Base-by-base conservation (phyloP, 2,797 vertebrate genomes). In the Dermochelys coriacea region DNA sequence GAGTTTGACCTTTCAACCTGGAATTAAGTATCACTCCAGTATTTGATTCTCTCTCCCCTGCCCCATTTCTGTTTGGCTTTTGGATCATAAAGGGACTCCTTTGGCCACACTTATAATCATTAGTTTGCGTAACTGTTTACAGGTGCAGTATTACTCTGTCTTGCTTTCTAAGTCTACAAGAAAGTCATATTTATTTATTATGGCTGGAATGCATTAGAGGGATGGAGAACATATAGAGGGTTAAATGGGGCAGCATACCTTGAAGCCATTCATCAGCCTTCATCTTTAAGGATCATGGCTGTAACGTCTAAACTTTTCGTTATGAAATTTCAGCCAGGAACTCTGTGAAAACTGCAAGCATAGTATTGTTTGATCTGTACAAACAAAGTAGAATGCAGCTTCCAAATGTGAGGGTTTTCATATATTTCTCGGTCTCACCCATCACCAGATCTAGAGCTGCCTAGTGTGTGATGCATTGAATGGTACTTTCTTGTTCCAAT, bases 41-140 rank as follows among this genome's bases (percentile, higher is more conserved):
- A 93, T 90, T 74, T 71, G 91, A 89, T 93, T 94, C 92, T 68
- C 91, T 68, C 75, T 29, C 21, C 59, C 45, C 27, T 5, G 3
- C 51, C 79, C 51, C 57, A 85, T 74, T 15, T 92, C 93, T 88
- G 37, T 75, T 80, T 82, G 41, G 41, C 0, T 86, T 84, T 94
- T 86, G 90, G 89, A 90, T 93, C 86, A 95, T 87, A 93, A 91
- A 96, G 86, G 88, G 92, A 94, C 86, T 93, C 91, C 45, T 95
- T 93, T 83, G 93, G 84, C 88, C 86, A 79, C 84, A 45, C 37
- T 86, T 94, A 89, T 88, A 96, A 96, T 90, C 57, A 64, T 86
- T 34, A 91, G 90, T 94, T 97, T 97, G 75, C 27, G n/a, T 55
- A 79, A 54, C 78, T 93, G 77, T 94, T 94, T 93, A 94, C 88